Percentiles rank a stretch among this genome's conserved stretches.
Evolutionary conservation across 2,113 vertebrate species (phyloP).

Genomic region (Cebus imitator): DNA sequence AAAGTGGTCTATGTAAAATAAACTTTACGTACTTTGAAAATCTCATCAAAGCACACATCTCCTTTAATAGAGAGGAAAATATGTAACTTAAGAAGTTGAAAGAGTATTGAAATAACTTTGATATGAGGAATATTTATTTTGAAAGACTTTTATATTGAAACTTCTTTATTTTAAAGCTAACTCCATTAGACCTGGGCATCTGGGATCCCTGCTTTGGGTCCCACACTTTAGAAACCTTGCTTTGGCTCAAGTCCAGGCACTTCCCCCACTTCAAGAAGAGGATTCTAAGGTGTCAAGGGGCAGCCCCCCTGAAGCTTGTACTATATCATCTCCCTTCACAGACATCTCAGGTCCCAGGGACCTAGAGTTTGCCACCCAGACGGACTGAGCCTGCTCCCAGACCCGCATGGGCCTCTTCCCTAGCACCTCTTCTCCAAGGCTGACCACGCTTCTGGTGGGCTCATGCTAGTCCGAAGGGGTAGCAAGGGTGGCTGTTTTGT

Average conservation of each 20-base stretch:
- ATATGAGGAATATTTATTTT: not conserved
- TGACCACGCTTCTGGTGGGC: not conserved
- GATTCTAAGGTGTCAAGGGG: not conserved
- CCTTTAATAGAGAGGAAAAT: not conserved
- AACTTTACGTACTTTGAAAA: constrained; percentile 16
- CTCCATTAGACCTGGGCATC: not conserved
- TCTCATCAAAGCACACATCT: not conserved
- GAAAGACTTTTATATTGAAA: not conserved
- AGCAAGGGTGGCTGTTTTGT: not conserved
- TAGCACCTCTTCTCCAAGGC: not conserved
- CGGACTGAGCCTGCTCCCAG: not conserved
- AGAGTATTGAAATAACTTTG: not conserved
- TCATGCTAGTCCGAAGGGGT: rapidly evolving
- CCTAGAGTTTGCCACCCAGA: not conserved
- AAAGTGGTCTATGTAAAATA: not conserved
- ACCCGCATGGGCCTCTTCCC: not conserved
- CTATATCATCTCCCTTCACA: not conserved
- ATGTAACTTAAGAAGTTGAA: not conserved
- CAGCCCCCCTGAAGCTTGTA: not conserved
- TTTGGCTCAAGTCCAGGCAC: not conserved
- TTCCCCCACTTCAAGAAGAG: not conserved
- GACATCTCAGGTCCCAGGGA: no score
- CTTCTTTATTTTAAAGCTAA: not conserved
- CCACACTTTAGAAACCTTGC: not conserved
- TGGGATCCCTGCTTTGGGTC: not conserved